These are phyloP conservation scores for Platorchestia sp. DNA, from an alignment of 1,140 invertebrate genomes.

Conservation along the genomic window DNA sequence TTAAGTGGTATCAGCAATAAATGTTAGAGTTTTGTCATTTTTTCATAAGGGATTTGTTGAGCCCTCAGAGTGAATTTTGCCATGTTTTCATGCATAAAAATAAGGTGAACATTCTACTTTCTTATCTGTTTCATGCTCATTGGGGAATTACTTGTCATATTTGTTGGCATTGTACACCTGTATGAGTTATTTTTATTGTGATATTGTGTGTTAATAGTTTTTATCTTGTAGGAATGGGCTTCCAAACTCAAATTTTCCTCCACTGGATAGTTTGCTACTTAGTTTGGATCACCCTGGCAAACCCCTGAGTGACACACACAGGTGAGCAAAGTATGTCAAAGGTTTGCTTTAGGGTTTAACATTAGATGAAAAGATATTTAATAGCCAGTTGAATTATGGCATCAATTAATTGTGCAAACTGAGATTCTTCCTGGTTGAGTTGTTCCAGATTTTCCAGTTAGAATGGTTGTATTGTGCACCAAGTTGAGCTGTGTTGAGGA, in stretches of 20 bases:
- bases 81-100: neutral
- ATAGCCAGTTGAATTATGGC: neutral
- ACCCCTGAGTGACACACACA: constrained; percentile 68
- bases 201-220: constrained; percentile 84
- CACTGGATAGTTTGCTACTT: constrained; percentile 71
- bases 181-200: constrained; percentile 71
- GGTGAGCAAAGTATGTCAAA: neutral
- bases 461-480: neutral
- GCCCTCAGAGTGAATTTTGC: neutral
- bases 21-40: neutral
- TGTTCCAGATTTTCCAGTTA: neutral
- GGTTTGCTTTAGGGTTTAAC: neutral
- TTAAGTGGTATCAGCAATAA: neutral
- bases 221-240: constrained; percentile 71
- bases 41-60: neutral
- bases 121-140: neutral
- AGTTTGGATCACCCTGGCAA: constrained; percentile 69
- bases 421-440: neutral
- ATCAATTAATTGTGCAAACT: neutral
- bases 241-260: constrained; percentile 69
- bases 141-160: neutral
- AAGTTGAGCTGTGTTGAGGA: neutral
- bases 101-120: neutral
- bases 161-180: neutral
- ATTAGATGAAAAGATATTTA: neutral